Evolutionary conservation across 2,888 invertebrate genomes (phyloP).

Genomic region (Lapara coniferarum): DNA sequence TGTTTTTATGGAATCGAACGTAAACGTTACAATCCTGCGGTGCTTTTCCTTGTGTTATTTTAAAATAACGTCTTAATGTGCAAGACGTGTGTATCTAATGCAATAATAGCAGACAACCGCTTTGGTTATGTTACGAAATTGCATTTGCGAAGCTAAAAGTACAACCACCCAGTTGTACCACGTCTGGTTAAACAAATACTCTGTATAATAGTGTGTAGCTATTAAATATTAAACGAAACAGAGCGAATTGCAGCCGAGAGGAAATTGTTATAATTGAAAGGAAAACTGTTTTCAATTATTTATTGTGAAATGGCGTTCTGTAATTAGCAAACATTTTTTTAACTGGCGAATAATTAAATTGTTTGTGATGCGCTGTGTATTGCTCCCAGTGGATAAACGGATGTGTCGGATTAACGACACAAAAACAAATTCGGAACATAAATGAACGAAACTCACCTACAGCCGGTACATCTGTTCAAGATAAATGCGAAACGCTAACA

Average conservation of each 20-base stretch:
- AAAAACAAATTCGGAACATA: constrained; percentile 24
- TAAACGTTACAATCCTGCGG: background rate
- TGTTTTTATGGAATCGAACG: background rate
- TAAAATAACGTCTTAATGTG: background rate
- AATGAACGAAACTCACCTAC: constrained; percentile 17
- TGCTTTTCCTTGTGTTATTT: background rate
- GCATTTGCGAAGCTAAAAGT: constrained; percentile 14
- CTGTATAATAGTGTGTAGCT: constrained; percentile 11
- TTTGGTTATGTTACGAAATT: background rate
- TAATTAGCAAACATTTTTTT: constrained; percentile 36
- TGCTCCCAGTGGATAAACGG: constrained; percentile 2
- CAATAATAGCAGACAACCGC: background rate
- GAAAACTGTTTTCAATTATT: constrained; percentile 41
- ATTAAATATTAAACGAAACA: constrained; percentile 40
- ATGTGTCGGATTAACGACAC: constrained; percentile 21
- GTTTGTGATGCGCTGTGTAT: background rate
- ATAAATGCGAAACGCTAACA: constrained; percentile 48
- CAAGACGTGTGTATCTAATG: background rate
- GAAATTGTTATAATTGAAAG: constrained; percentile 43
- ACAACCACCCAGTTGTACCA: background rate
- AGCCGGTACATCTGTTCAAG: constrained; percentile 42
- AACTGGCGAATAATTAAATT: constrained; percentile 2
- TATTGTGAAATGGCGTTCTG: constrained; percentile 40
- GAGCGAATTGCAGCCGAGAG: constrained; percentile 34
- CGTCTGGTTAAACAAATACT: constrained; percentile 5